Conservation (phyloP, 1,140 invertebrate species). For the Penaeus indicus region DNA sequence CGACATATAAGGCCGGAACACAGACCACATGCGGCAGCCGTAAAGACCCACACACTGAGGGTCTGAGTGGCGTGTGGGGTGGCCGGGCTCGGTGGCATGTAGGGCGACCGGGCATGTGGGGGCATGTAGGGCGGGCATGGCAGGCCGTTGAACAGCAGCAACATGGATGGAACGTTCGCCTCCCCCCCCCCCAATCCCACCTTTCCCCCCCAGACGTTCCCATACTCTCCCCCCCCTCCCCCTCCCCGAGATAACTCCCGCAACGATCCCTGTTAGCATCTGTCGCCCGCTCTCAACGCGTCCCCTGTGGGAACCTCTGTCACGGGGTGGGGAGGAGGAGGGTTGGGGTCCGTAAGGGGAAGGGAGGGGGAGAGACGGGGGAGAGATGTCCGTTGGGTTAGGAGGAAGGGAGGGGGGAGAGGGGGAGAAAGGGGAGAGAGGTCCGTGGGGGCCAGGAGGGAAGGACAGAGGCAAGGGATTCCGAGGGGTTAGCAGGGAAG, state of each 20-base stretch:
- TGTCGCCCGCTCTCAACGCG: background rate
- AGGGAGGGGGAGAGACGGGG: background rate
- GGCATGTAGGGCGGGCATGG: too few relatives aligned
- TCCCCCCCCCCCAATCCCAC: too few relatives aligned
- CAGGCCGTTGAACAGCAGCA: too few relatives aligned
- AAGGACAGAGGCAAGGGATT: background rate
- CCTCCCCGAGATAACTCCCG: background rate
- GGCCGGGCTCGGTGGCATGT: too few relatives aligned
- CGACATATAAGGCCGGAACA: too few relatives aligned
- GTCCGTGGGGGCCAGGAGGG: background rate
- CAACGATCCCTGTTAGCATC: constrained; percentile 4
- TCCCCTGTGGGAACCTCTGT: constrained; percentile 1
- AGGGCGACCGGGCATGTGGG: too few relatives aligned
- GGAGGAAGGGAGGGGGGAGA: background rate
- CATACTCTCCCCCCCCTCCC: too few relatives aligned
- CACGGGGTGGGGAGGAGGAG: background rate
- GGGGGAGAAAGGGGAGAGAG: background rate
- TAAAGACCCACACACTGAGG: too few relatives aligned
- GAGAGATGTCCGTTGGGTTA: background rate
- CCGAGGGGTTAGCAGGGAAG: background rate
- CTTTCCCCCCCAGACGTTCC: too few relatives aligned
- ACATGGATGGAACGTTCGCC: too few relatives aligned
- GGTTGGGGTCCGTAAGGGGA: background rate
- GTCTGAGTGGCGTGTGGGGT: too few relatives aligned
- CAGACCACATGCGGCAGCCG: too few relatives aligned